phyloP scores from a whole-genome alignment of 2,888 invertebrate genomes.

The Melieria omissa region DNA sequence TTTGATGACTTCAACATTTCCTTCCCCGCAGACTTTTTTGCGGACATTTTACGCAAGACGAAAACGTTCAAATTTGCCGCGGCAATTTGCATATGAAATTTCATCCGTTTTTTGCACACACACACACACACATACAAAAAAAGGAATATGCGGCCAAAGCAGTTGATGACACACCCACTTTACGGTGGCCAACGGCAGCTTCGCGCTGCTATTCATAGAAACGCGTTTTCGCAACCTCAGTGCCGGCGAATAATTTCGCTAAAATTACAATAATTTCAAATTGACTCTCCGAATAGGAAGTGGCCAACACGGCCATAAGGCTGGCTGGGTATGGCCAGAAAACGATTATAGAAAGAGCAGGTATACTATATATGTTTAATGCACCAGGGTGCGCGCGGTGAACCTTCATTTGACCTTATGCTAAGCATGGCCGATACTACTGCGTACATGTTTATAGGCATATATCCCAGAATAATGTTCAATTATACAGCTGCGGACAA shows the following conservation, averaged over 20 bases:
- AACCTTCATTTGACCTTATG: constrained; percentile 15
- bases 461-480: too few relatives aligned
- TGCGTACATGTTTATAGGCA: too few relatives aligned
- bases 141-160: background rate
- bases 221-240: constrained; percentile 29
- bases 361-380: background rate
- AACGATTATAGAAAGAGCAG: background rate
- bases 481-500: too few relatives aligned
- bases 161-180: constrained; percentile 48
- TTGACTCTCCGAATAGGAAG: constrained; percentile 3
- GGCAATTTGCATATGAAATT: constrained; percentile 61
- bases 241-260: constrained; percentile 31
- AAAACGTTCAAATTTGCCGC: constrained; percentile 58
- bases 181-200: constrained; percentile 54
- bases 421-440: too few relatives aligned
- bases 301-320: constrained; percentile 2
- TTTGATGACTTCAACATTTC: background rate
- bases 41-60: constrained; percentile 48
- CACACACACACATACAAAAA: constrained; percentile 26
- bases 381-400: background rate
- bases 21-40: too few relatives aligned
- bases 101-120: constrained; percentile 28
- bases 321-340: too few relatives aligned
- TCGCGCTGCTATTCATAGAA: constrained; percentile 39
- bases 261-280: constrained; percentile 40